Conservation (phyloP, 2,113 vertebrate species). For the Python bivittatus region DNA sequence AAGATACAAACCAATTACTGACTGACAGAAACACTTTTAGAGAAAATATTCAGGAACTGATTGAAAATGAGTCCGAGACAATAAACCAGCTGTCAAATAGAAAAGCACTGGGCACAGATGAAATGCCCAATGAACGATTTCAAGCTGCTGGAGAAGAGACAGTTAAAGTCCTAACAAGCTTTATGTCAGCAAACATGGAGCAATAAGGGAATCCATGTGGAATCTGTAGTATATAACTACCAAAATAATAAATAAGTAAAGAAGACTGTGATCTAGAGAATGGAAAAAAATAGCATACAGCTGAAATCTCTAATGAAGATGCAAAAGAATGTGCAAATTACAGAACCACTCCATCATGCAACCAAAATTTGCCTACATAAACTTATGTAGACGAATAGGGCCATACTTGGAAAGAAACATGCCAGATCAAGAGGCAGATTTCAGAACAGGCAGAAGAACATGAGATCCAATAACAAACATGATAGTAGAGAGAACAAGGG, state of each 20-base stretch:
- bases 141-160: neutral
- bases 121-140: neutral
- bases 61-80: neutral
- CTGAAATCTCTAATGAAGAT: neutral
- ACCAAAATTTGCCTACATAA: neutral
- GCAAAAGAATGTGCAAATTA: neutral
- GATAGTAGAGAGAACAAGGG: neutral
- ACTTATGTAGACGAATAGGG: neutral
- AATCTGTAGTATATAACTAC: neutral
- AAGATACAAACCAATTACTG: neutral
- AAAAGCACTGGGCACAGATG: neutral
- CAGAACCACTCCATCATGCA: neutral
- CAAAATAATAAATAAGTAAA: neutral
- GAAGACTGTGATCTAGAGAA: neutral
- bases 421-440: neutral
- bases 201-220: neutral
- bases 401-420: neutral
- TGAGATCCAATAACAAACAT: neutral
- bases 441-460: neutral
- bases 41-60: neutral
- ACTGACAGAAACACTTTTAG: neutral
- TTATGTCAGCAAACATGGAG: neutral
- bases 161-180: neutral
- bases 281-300: neutral
- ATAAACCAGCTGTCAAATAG: neutral